phyloP scores from a whole-genome alignment of 1,140 invertebrate species.

The Acromyrmex heyeri region DNA sequence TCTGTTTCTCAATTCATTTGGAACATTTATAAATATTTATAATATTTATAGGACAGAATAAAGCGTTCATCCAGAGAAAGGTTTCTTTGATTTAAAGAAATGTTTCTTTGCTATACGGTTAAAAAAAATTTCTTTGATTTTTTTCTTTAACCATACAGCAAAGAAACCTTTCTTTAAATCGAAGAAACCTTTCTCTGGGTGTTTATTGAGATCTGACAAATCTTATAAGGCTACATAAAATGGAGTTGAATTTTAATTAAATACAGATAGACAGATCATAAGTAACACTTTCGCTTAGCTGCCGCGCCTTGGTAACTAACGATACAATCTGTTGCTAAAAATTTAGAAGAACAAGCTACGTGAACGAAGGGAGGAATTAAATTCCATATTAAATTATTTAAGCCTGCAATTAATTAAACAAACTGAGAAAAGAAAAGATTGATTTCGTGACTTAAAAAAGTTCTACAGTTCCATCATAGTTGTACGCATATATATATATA shows the following conservation, averaged over 20 bases:
- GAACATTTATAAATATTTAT: too few species aligned
- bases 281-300: neutral
- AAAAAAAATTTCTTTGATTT: too few species aligned
- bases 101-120: too few species aligned
- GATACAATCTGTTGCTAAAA: neutral
- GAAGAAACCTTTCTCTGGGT: too few species aligned
- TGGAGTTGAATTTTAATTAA: neutral
- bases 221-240: too few species aligned
- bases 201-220: too few species aligned
- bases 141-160: too few species aligned
- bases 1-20: too few species aligned
- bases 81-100: too few species aligned
- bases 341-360: neutral
- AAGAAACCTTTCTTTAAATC: too few species aligned
- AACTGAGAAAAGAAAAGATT: neutral
- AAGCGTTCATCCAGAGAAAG: too few species aligned
- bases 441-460: neutral
- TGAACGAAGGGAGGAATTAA: neutral
- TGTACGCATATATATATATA: neutral
- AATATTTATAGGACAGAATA: too few species aligned
- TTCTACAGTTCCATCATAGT: neutral
- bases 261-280: neutral
- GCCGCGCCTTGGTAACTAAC: neutral
- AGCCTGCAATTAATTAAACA: neutral
- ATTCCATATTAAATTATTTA: constrained; percentile 5